These are phyloP conservation scores for Tetramorium alpestre DNA, from an alignment of 1,140 invertebrate species.

Conservation along the genomic window DNA sequence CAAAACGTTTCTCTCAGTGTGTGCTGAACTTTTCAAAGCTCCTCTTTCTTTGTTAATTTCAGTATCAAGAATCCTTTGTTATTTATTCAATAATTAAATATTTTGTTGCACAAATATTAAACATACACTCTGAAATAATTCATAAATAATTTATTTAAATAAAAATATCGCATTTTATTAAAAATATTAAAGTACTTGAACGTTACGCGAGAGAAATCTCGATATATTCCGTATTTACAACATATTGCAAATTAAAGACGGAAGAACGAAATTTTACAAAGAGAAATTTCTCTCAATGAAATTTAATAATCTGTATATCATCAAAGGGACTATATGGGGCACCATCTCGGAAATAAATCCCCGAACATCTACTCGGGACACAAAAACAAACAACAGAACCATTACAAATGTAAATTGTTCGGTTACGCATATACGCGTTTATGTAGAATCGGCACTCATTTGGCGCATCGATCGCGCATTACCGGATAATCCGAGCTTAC, in stretches of 20 bases:
- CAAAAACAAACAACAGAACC: slow-evolving; percentile 30
- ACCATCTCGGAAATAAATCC: slow-evolving; percentile 43
- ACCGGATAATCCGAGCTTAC: slow-evolving; percentile 43
- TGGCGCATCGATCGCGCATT: slow-evolving; percentile 60
- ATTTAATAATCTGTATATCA: slow-evolving; percentile 12
- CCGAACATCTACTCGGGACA: background rate
- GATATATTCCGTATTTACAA: background rate
- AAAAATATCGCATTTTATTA: background rate
- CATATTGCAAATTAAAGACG: background rate
- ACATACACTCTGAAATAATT: background rate
- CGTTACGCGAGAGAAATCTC: background rate
- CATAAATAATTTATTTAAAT: background rate
- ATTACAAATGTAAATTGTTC: slow-evolving; percentile 51
- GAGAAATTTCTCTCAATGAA: slow-evolving; percentile 11
- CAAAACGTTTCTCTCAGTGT: no score
- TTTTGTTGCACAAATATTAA: no score
- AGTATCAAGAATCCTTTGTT: no score
- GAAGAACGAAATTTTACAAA: background rate
- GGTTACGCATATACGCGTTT: slow-evolving; percentile 24
- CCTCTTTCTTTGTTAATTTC: no score
- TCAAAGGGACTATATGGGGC: background rate
- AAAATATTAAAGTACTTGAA: background rate
- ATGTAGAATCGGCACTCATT: slow-evolving; percentile 29
- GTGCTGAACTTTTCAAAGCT: no score
- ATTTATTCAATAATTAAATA: no score